These are phyloP conservation scores for Branchellion lobata DNA, from an alignment of 2,888 invertebrate genomes.

Conservation along the genomic window DNA sequence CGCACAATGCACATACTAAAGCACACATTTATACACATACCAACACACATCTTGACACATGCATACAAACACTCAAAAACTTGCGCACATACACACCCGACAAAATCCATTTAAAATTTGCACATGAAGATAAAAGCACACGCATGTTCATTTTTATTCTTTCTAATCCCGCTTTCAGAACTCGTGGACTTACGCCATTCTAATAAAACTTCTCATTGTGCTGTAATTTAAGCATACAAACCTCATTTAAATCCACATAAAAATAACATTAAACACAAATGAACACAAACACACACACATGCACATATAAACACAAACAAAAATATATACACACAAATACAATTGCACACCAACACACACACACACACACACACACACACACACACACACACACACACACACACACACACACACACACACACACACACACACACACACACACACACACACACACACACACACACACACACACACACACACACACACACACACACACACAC, in stretches of 20 bases:
- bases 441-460: slow-evolving; percentile 16
- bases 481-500: not conserved
- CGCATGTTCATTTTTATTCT: no score
- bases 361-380: slow-evolving; percentile 34
- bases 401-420: slow-evolving; percentile 9
- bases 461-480: slow-evolving; percentile 28
- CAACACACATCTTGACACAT: no score
- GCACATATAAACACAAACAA: not conserved
- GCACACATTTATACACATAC: no score
- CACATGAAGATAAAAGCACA: no score
- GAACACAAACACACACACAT: slow-evolving; percentile 16
- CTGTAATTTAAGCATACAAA: no score
- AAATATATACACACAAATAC: slow-evolving; percentile 11
- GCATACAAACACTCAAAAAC: no score
- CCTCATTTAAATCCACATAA: not conserved
- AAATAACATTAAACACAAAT: not conserved
- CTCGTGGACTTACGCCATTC: no score
- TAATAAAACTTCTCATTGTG: no score
- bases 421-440: slow-evolving; percentile 14
- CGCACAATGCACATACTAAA: no score
- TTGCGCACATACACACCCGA: no score
- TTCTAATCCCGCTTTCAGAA: no score
- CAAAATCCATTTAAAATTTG: no score
- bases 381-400: not conserved
- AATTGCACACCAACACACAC: slow-evolving; percentile 9